Base-by-base conservation (phyloP, 2,888 invertebrate genomes). In the Subacronicta megacephala region DNA sequence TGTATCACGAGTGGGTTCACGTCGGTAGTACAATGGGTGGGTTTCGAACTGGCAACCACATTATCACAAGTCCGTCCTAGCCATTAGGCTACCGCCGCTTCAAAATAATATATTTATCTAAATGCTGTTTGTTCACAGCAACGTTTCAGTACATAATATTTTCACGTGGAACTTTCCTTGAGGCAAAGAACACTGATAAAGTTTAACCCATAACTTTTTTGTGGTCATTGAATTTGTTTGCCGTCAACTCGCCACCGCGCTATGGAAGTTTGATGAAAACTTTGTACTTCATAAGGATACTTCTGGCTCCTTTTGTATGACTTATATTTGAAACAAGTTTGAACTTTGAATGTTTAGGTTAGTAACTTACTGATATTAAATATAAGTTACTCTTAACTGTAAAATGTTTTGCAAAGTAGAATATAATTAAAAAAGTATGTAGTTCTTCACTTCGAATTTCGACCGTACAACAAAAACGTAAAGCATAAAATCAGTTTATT, bases 191-290 rank as follows among this genome's bases (percentile, higher is more conserved):
- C 70, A 72, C 77, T 78, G 79, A 75, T 75, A 72, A 84, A 87
- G 83, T 87, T 88, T 85, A 60, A 47, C 55, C 69, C 74, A 77
- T 81, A 86, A 87, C 84, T 88, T 88, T 87, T 87, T 86, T 83
- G 87, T 85, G 88, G 87, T 85, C 89, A 88, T 88, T 88, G 86
- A 89, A 88, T 90, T 90, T 90, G 88, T 92, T 90, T 89, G 87
- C 82, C 82, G 82, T 85, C 88, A 84, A 86, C 88, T 90, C 80
- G 73, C 81, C 67, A 78, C 75, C 72, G 77, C 76, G 75, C 83
- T 78, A 86, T 78, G 62, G 75, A 88, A 89, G 80, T 90, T 89
- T 84, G 81, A 86, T 85, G 82, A 82, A 87, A 90, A 89, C 87
- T 90, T 31, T 88, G 82, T 82, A 86, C 80, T 79, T 82, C 70